These are phyloP conservation scores for Dipodomys stephensi DNA, from an alignment of 2,113 vertebrate species.

Conservation along the genomic window DNA sequence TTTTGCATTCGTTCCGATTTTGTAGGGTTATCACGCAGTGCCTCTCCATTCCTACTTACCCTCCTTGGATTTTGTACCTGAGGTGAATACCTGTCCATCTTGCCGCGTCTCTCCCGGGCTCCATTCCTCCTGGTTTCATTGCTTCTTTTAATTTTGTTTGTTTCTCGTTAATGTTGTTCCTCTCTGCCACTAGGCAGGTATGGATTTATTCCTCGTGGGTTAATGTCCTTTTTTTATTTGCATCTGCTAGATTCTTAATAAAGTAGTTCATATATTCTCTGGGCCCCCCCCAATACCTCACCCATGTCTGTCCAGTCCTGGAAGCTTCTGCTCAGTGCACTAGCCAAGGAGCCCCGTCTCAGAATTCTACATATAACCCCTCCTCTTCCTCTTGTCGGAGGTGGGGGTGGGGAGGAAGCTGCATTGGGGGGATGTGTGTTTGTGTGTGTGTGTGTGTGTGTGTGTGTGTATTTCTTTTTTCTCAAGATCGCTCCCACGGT, in stretches of 20 bases:
- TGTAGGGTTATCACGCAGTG: no score
- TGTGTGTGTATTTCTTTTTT: neutral
- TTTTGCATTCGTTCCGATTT: neutral
- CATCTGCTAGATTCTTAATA: conserved; percentile 45
- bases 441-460: no score
- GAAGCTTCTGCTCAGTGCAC: neutral
- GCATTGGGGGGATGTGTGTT: neutral
- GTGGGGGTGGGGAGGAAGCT: neutral
- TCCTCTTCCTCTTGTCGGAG: neutral
- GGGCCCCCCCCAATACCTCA: neutral
- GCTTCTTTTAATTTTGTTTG: neutral
- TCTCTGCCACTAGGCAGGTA: neutral
- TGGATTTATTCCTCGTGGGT: neutral
- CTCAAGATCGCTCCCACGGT: neutral
- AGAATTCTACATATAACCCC: neutral
- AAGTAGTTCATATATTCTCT: neutral
- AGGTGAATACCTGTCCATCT: neutral
- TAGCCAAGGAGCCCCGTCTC: neutral
- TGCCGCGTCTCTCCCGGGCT: neutral
- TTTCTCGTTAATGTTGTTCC: neutral
- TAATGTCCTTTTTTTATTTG: conserved; percentile 20
- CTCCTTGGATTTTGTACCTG: neutral
- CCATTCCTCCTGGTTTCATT: neutral
- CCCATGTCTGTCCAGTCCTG: fast-evolving
- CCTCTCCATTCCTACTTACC: neutral